Conservation (phyloP, 2,888 invertebrate genomes). For the Tuberolachnus salignus region DNA sequence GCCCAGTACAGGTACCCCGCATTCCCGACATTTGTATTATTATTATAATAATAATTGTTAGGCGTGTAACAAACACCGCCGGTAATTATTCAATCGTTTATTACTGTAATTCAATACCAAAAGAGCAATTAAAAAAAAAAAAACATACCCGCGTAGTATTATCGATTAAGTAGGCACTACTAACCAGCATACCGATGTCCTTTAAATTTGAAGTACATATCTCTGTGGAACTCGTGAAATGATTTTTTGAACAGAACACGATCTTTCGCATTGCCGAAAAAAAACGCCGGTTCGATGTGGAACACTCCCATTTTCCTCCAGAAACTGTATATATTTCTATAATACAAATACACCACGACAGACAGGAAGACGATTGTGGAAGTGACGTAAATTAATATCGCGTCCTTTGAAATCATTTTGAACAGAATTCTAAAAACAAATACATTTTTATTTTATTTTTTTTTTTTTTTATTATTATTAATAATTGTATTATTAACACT, state of each 20-base stretch:
- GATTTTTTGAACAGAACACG: conserved; percentile 64
- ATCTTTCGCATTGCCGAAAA: conserved; percentile 66
- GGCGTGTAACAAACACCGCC: too few species aligned
- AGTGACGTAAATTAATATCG: neutral
- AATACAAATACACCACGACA: conserved; percentile 59
- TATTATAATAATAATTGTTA: too few species aligned
- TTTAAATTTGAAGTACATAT: conserved; percentile 65
- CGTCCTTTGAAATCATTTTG: conserved; percentile 33
- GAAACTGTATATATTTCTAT: conserved; percentile 64
- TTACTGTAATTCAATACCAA: neutral
- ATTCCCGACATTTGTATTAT: too few species aligned
- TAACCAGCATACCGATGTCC: conserved; percentile 65
- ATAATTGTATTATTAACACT: too few species aligned
- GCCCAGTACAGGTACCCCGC: too few species aligned
- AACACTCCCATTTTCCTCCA: conserved; percentile 65
- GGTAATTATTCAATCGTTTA: too few species aligned
- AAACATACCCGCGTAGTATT: neutral
- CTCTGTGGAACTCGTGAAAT: conserved; percentile 65
- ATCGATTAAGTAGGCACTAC: too few species aligned
- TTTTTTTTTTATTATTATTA: too few species aligned
- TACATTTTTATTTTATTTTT: too few species aligned
- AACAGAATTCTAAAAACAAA: conserved; percentile 12
- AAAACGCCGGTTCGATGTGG: conserved; percentile 64
- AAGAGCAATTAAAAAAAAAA: too few species aligned
- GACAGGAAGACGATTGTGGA: conserved; percentile 7